Evolutionary conservation across 1,140 invertebrate species (phyloP), one percentile per base, ranked within the genome.

Genomic region (Aphaenogaster floridana): DNA sequence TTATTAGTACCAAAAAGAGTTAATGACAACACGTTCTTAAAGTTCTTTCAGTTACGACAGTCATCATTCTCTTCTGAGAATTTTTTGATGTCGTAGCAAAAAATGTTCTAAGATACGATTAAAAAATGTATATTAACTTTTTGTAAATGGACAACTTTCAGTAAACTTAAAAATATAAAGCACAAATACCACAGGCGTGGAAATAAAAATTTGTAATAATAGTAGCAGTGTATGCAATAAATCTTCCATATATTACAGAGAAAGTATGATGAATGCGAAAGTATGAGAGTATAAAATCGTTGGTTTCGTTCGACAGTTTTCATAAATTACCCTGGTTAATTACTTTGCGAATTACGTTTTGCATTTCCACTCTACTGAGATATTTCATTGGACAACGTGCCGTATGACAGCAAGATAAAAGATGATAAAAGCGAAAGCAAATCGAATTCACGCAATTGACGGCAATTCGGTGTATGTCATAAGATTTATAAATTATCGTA

Each of bases 381-480:
- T 69, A 57, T 52, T 68, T 11, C n/a, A 42, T 21, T 69, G 45
- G n/a, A 42, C 28, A 61, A 78, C 15, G 6, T n/a, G 21, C 50
- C n/a, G 6, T 13, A 17, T 34, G 52, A 39, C 15, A 59, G 34
- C n/a, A n/a, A 28, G 39, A 39, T 45, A 39, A 61, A 80, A 80
- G 39, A 36, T 54, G 59, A n/a, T 39, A 42, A 84, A 21, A 84
- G 80, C 54, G 69, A 74, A 83, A 84, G 69, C 80, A 84, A 84
- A 74, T 74, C 54, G 36, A 61, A 74, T 84, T 7, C n/a, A 45
- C 15, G 28, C 54, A 48, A 50, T 61, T 50, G 4, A 7, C 13
- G 11, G 8, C n/a, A 9, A 54, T 81, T 81, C 4, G 21, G 45
- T 61, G 28, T 59, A 59, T 83, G 68, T 61, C 21, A 83, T 7